phyloP scores from a whole-genome alignment of 30 jellyfish, hydroid and myxozoan species.

The Turritopsis dohrnii region DNA sequence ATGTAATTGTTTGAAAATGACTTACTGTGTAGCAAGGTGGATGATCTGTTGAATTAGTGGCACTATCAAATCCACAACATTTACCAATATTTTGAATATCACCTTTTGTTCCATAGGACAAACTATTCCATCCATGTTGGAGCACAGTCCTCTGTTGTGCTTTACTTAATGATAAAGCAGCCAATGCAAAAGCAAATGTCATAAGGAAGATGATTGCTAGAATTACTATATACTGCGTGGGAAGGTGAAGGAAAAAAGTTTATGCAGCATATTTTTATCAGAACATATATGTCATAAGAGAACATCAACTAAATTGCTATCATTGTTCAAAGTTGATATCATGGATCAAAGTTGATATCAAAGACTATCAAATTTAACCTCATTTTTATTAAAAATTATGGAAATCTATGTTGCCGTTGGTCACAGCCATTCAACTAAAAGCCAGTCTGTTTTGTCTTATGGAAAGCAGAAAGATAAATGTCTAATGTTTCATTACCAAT shows the following conservation, averaged over 20 bases:
- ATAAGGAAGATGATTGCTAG: slow-evolving; percentile 52
- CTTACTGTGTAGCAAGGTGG: slow-evolving; percentile 55
- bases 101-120: slow-evolving; percentile 45
- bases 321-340: background rate
- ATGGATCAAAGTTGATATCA: too few species aligned
- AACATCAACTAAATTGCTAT: background rate
- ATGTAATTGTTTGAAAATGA: background rate
- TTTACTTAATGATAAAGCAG: slow-evolving; percentile 79
- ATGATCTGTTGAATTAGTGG: slow-evolving; percentile 32
- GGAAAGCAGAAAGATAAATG: too few species aligned
- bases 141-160: slow-evolving; percentile 54
- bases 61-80: slow-evolving; percentile 89
- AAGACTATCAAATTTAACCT: too few species aligned
- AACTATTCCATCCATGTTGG: slow-evolving; percentile 67
- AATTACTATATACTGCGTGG: slow-evolving; percentile 57
- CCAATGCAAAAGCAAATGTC: slow-evolving; percentile 86
- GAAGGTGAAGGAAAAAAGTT: slow-evolving; percentile 42
- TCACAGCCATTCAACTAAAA: too few species aligned
- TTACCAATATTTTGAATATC: slow-evolving; percentile 51
- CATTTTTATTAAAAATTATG: too few species aligned
- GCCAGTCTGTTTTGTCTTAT: too few species aligned
- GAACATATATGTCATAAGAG: background rate
- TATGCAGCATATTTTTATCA: background rate
- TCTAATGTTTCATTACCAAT: too few species aligned
- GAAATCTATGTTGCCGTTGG: too few species aligned